Evolutionary conservation across 2,113 vertebrate genomes (phyloP).

Genomic region (Nansenia antarctica): DNA sequence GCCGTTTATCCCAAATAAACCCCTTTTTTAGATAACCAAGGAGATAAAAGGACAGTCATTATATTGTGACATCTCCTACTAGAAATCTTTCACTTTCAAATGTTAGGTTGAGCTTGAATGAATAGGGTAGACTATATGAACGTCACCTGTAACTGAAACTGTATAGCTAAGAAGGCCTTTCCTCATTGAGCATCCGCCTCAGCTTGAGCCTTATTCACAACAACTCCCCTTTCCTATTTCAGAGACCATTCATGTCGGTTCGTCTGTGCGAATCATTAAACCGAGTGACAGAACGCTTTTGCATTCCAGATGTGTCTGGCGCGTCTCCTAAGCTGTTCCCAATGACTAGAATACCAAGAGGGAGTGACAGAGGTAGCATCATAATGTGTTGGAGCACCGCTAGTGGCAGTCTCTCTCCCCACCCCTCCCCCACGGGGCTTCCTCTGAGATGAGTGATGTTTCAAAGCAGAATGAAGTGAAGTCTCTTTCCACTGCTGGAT

Average conservation of each 20-base stretch:
- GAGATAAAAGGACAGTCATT: neutral
- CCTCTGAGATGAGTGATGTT: constrained; percentile 30
- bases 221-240: neutral
- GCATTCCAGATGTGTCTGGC: neutral
- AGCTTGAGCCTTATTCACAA: neutral
- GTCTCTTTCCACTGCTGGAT: constrained; percentile 19
- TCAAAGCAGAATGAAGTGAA: constrained; percentile 32
- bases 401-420: neutral
- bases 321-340: neutral
- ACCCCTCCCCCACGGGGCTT: neutral
- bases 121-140: neutral
- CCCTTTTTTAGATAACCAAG: neutral
- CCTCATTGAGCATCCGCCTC: no score
- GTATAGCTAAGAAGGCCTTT: no score
- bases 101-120: neutral
- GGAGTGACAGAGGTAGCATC: neutral
- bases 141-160: neutral
- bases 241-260: neutral
- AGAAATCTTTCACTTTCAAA: neutral
- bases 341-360: neutral
- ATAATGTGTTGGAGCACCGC: neutral
- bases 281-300: neutral
- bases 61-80: no score
- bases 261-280: no score
- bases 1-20: neutral